Conservation (phyloP, 1,140 invertebrate species). For the Aphaenogaster ashmeadi region DNA sequence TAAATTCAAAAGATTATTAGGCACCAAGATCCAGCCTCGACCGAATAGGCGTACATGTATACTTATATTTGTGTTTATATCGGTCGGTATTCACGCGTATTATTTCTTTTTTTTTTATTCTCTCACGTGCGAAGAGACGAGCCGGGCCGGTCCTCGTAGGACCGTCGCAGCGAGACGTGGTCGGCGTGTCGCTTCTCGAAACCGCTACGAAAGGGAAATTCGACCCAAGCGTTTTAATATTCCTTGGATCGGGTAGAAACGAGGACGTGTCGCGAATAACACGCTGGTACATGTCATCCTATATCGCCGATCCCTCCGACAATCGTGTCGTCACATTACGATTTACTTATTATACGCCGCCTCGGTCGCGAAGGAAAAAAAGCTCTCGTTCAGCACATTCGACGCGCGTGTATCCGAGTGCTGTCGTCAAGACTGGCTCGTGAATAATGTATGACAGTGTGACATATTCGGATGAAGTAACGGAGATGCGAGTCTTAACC, state of each 20-base stretch:
- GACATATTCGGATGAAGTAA: slow-evolving; percentile 57
- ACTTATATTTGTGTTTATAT: too few relatives aligned
- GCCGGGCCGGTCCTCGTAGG: slow-evolving; percentile 41
- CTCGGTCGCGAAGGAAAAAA: background rate
- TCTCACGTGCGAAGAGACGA: slow-evolving; percentile 71
- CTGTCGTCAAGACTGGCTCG: slow-evolving; percentile 7
- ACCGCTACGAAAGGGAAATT: slow-evolving; percentile 62
- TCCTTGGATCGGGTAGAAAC: slow-evolving; percentile 42
- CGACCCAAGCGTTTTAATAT: slow-evolving; percentile 30
- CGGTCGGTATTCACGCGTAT: too few relatives aligned
- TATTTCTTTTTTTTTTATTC: slow-evolving; percentile 4
- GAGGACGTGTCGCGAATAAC: slow-evolving; percentile 33
- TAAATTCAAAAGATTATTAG: too few relatives aligned
- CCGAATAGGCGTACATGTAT: too few relatives aligned
- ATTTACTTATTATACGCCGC: slow-evolving; percentile 33
- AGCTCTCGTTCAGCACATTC: background rate
- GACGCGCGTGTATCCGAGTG: slow-evolving; percentile 5
- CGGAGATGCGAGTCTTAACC: slow-evolving; percentile 41
- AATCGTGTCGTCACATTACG: background rate
- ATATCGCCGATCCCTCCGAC: slow-evolving; percentile 20
- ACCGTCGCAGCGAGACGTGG: background rate
- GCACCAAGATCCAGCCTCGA: too few relatives aligned
- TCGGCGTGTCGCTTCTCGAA: background rate
- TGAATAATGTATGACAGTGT: slow-evolving; percentile 39
- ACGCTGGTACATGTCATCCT: slow-evolving; percentile 46